Base-by-base conservation (phyloP, 2,888 invertebrate genomes). In the Aphrophora alni region DNA sequence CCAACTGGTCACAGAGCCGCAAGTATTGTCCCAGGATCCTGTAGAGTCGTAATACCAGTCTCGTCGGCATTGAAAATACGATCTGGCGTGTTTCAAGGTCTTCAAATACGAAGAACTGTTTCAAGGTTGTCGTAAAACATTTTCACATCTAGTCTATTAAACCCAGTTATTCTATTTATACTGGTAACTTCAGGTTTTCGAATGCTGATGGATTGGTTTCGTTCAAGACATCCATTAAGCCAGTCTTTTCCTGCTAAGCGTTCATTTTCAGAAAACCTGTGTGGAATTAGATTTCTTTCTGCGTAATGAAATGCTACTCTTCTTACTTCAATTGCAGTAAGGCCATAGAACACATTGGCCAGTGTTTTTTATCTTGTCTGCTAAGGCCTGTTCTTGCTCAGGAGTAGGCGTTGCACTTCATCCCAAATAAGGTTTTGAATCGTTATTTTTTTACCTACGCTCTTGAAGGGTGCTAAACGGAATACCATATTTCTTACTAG, bases 251-350 rank as follows among this genome's bases (percentile, higher is more conserved):
- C 75, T 33, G 75, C 75, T 38, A 75, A 38, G 7, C 38, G 75
- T 38, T 74, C 38, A 74, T 21, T 74, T 74, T 10, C 33, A 74
- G 74, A 74, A 75, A 38, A 38, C 24, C 21, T 75, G 76, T 84
- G 82, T 28, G 38, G 70, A 26, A 84, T 59, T 21, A 82, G 80
- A 78, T 84, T 82, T 73, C 51, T 38, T 14, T 78, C 44, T 38
- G 75, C 82, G 24, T 82, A 70, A n/a, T 81, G 27, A 69, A 77
- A 81, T 0, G 84, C 84, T 73, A 83, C 38, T 38, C 80, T 80
- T 26, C 68, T 51, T 27, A 82, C 28, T 27, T 81, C 81, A 71
- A n/a, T 59, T 44, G 28, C 33, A n/a, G 78, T 78, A n/a, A 83
- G 70, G 28, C 81, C 82, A 79, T 59, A 80, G 71, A 78, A 83